These are phyloP conservation scores for Mus spretus DNA, from an alignment of 2,797 vertebrate species.

Conservation along the genomic window DNA sequence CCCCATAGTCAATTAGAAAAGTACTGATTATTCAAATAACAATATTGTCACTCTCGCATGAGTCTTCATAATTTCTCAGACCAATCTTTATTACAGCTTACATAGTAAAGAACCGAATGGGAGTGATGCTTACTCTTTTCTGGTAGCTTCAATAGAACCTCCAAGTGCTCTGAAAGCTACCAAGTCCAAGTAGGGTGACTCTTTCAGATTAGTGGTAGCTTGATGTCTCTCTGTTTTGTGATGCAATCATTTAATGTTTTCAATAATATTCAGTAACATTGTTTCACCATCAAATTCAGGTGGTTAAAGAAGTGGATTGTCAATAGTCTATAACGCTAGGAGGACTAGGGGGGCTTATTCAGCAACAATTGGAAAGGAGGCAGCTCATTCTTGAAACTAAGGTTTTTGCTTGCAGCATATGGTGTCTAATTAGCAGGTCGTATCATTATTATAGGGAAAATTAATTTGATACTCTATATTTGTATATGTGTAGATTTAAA, in stretches of 20 bases:
- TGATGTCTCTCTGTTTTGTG: neutral
- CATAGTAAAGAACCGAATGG: neutral
- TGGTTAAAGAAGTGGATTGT: neutral
- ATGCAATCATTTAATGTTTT: neutral
- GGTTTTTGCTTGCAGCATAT: neutral
- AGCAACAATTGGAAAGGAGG: neutral
- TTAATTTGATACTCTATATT: neutral
- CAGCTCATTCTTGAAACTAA: neutral
- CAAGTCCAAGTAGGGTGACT: neutral
- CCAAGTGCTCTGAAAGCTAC: neutral
- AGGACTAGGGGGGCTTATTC: neutral
- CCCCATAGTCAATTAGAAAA: neutral
- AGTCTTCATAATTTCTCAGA: neutral
- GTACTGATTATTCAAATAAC: neutral
- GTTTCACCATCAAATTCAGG: neutral
- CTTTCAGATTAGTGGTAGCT: neutral
- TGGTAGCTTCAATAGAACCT: neutral
- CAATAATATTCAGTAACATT: neutral
- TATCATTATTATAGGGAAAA: neutral
- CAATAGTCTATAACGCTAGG: neutral
- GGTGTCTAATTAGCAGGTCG: neutral
- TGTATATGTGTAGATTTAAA: neutral
- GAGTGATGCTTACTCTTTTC: neutral
- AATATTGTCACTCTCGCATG: too few relatives aligned
- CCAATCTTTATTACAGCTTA: neutral